A percentile compares a stretch with the other conserved stretches of the same genome.
These are phyloP conservation scores for Salmo trutta DNA, from an alignment of 2,797 vertebrate species.

Conservation along the genomic window DNA sequence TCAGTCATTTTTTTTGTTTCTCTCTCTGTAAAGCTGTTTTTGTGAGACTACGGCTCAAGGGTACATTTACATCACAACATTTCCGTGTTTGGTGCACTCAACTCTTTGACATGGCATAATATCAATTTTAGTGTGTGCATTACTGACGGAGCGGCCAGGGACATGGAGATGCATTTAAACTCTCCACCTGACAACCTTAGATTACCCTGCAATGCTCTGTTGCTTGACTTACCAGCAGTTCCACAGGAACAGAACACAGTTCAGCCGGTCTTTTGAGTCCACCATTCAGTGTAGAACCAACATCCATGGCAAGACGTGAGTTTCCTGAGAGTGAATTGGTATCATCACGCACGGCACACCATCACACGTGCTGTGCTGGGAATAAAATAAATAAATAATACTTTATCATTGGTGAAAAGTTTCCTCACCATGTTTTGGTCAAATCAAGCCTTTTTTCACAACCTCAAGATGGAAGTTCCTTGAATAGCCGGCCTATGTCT, in stretches of 20 bases:
- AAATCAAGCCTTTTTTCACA: background rate
- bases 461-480: background rate
- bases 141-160: background rate
- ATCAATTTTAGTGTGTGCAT: background rate
- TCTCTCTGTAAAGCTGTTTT: background rate
- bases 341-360: background rate
- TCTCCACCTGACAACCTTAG: background rate
- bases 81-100: background rate
- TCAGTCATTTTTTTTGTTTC: background rate
- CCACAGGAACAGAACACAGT: background rate
- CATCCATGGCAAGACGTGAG: background rate
- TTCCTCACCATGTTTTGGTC: background rate
- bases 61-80: too few species aligned
- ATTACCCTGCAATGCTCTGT: background rate
- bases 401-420: background rate
- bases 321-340: background rate
- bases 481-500: background rate
- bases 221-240: background rate
- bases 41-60: background rate
- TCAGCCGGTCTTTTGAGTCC: background rate
- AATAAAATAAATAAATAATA: background rate
- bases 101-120: background rate
- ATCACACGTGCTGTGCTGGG: background rate
- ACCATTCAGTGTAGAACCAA: background rate
- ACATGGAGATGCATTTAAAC: background rate